Percentiles rank a stretch among this genome's conserved stretches.
Evolutionary conservation across 2,113 vertebrate genomes (phyloP).

Genomic region (Petroica traversi): DNA sequence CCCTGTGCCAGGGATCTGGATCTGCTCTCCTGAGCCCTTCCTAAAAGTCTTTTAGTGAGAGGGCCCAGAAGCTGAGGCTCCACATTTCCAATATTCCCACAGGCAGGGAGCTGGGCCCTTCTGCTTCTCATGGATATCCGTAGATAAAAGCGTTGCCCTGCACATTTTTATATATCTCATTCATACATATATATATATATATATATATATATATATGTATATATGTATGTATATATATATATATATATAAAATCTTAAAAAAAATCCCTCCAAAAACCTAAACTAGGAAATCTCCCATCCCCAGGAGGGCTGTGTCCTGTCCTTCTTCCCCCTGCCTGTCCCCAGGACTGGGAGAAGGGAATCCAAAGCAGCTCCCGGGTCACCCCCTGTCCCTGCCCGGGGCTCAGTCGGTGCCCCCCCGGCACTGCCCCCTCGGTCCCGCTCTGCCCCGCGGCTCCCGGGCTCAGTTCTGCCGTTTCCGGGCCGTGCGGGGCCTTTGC

Average conservation of each 20-base stretch:
- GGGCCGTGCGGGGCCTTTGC: not conserved
- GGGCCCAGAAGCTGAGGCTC: not conserved
- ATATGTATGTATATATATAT: constrained; percentile 13
- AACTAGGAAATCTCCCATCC: constrained; percentile 27
- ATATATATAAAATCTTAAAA: constrained; percentile 22
- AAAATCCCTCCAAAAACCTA: constrained; percentile 58
- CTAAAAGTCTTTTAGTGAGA: not conserved
- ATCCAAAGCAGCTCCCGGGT: not conserved
- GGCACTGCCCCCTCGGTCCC: constrained; percentile 31
- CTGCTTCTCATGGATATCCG: not conserved
- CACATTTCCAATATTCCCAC: not conserved
- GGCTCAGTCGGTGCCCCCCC: constrained; percentile 43
- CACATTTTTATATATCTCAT: constrained; percentile 30
- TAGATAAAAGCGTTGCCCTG: constrained; percentile 52
- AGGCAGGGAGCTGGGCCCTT: not conserved
- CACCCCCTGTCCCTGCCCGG: not conserved
- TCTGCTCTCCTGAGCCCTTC: not conserved
- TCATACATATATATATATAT: constrained; percentile 25
- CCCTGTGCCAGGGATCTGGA: not conserved
- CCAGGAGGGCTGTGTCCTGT: not conserved
- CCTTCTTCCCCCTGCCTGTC: not conserved
- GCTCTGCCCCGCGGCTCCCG: not conserved
- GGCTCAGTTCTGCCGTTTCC: constrained; percentile 42
- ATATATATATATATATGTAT: constrained; percentile 23
- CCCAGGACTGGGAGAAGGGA: not conserved